Conservation (phyloP, 2,113 vertebrate genomes). For the Axis porcinus region DNA sequence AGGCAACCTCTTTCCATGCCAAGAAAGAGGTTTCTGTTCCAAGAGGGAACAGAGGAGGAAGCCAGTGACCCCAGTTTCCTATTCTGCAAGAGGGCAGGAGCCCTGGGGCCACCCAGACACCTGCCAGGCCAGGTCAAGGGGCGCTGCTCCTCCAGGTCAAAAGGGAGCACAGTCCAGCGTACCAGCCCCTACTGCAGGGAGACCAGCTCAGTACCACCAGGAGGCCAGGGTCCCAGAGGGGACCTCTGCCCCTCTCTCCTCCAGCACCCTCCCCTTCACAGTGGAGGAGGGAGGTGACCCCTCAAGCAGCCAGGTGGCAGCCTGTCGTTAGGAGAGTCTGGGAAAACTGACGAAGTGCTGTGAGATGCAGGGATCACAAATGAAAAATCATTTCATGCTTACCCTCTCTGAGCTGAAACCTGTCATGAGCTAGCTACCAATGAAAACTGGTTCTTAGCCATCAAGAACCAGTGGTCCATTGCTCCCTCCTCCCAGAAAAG, state of each 20-base stretch:
- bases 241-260: not conserved
- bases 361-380: not conserved
- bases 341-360: not conserved
- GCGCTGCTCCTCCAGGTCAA: not conserved
- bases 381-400: not conserved
- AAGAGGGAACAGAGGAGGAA: not conserved
- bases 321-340: accelerated
- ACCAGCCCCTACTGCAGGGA: not conserved
- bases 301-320: not conserved
- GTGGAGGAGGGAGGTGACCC: not conserved
- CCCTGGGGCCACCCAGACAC: not conserved
- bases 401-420: not conserved
- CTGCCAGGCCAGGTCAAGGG: not conserved
- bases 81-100: not conserved
- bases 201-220: not conserved
- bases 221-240: accelerated
- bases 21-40: not conserved
- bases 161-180: not conserved
- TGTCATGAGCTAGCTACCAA: not conserved
- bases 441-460: not conserved
- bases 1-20: not conserved
- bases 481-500: not conserved
- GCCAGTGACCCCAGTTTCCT: not conserved
- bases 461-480: not conserved
- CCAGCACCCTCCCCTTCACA: accelerated